Base-by-base conservation (phyloP, 2,113 vertebrate genomes). In the Tragelaphus strepsiceros region DNA sequence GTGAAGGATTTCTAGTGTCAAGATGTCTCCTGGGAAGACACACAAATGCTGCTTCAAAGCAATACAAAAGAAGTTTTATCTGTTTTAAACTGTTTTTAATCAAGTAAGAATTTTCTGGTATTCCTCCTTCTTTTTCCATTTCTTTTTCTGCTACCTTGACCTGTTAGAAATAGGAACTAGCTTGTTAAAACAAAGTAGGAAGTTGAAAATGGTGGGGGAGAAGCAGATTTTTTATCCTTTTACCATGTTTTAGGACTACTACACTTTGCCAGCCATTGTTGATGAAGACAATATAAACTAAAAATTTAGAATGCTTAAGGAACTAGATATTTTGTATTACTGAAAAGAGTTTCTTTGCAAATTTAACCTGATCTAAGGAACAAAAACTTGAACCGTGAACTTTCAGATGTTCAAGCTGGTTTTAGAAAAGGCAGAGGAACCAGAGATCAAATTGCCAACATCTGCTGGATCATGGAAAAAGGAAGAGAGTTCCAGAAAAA, bases 151-250 rank as follows among this genome's bases (percentile, higher is more conserved):
- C 21, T 7, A 2, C 2, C 32, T 32, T 61, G 10, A 92, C 13
- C 14, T 71, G 15, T 61, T 53, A 77, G 53, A 89, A 62, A 49
- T 32, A 32, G 26, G 15, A 14, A 15, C 15, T 19, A 3, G 7
- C 19, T 82, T 51, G 4, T 28, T 17, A 17, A 8, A 24, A 87
- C 46, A 74, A 86, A 61, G 26, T 16, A 5, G 0, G 15, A 61
- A n/a, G 14, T 54, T 83, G n/a, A 51, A 88, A 53, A 74, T 16
- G 7, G 26, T 26, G 16, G 9, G 3, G 51, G 19, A 51, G 21
- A 7, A 3, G 28, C 62, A 11, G 2, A 9, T 46, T 4, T 58
- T 7, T 2, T 67, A 13, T 1, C 1, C 26, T 11, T 14, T 81
- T 54, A 22, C 3, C 3, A 12, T 74, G 15, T 28, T 89, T 71